Evolutionary conservation across 2,888 invertebrate species (phyloP), one percentile per base, ranked within the genome.

Genomic region (Incurvaria masculella): DNA sequence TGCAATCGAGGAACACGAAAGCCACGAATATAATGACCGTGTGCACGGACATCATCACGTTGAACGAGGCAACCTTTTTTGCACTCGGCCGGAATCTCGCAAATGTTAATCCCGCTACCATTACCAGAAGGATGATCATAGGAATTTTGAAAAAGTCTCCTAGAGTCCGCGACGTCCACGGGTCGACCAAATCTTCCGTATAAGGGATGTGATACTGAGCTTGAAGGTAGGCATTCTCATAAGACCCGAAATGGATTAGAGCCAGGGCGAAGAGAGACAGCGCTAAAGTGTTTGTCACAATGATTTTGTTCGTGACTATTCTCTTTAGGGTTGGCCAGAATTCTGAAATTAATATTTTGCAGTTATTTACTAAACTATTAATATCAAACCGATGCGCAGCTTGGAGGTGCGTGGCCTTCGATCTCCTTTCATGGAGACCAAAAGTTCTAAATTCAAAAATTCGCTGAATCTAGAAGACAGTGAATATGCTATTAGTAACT

Each of bases 221-320:
- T 57, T 84, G 82, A 54, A 84, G 65, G 56, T 81, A 82, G 44
- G 69, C 65, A 52, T 82, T 76, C 61, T 85, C 83, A 51, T 80
- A 74, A 16, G 68, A 59, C 2, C 66, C 59, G 49, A 80, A 84
- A 61, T 85, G 85, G 1, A 80, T 57, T 1, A 81, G 49, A 1
- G 81, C 85, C 33, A 78, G 70, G 47, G 75, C 64, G 53, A 81
- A 70, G 39, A 81, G 72, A 51, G 76, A 70, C 4, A 78, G 62
- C 5, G 81, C 72, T 5, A 79, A 39, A 19, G 80, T 63, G 52
- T 82, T 84, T 21, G 75, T 63, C 39, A 83, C 61, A 0, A 85
- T 60, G 48, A 82, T 65, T 58, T 72, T 81, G 55, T 85, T 85
- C 45, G 62, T 69, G n/a, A 82, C 56, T 2, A 86, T 53, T 33